Evolutionary conservation across 2,797 vertebrate species (phyloP), one percentile per base, ranked within the genome.

Genomic region (Premnoplex brunnescens): DNA sequence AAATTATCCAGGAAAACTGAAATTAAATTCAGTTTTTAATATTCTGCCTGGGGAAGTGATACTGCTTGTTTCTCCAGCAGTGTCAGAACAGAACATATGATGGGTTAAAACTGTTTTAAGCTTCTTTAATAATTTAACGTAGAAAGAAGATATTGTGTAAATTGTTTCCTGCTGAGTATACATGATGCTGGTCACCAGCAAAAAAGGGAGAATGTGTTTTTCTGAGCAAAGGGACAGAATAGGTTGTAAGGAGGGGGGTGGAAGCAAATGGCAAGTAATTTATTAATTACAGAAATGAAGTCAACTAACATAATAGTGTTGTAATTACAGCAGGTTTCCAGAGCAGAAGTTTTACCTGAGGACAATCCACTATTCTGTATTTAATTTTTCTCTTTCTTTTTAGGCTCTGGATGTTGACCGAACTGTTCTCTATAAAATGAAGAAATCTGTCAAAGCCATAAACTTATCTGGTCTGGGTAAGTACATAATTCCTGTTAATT

Each of bases 361-460:
- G 26, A 32, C 55, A 66, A 28, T 54, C 32, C 30, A 37, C 27
- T 64, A 26, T 63, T 90, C 80, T 15, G 34, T 0, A 1, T 69
- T 62, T 52, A 56, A 32, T 91, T 81, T 68, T 77, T 62, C 44
- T 73, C 10, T 62, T 81, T 32, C 77, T 27, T 97, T 97, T 48
- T 88, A 99, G 99, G 99, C 99, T 91, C 97, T 99, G 96, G 99
- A 99, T 85, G 99, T 99, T 96, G 99, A 99, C 96, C 98, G 99
- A 94, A 99, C 98, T 77, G 99, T 99, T 92, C 98, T 99, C 85
- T 99, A 99, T 97, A 99, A 99, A 97, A 99, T 99, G 99, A 99
- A 99, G 98, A 99, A 99, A 96, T 99, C 99, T 5, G 99, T 99
- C 89, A 99, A 99, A 98, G 98, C 99, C 88, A 99, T 99, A 97